Evolutionary conservation across 2,113 vertebrate genomes (phyloP).

Genomic region (Salvelinus sp.): DNA sequence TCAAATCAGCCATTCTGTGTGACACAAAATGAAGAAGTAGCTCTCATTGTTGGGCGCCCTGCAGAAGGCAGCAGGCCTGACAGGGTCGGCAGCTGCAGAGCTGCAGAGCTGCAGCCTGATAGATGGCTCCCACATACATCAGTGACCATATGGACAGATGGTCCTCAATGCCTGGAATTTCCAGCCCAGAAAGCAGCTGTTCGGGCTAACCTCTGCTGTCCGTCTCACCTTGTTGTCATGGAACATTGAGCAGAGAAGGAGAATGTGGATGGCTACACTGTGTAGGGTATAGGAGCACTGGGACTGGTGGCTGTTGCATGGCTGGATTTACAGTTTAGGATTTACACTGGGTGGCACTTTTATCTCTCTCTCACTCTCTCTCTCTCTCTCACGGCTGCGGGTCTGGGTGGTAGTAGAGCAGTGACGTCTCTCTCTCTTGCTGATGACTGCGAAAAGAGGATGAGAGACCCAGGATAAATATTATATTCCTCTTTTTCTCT

Average conservation of each 20-base stretch:
- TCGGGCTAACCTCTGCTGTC: constrained; percentile 89
- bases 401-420: constrained; percentile 19
- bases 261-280: constrained; percentile 73
- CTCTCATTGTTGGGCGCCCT: constrained; percentile 85
- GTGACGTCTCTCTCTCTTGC: constrained; percentile 21
- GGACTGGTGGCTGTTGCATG: neutral
- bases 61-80: constrained; percentile 77
- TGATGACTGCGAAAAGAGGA: constrained; percentile 41
- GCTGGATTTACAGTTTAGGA: constrained; percentile 38
- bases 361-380: constrained; percentile 12
- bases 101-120: constrained; percentile 81
- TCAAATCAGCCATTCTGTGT: constrained; percentile 99
- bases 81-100: constrained; percentile 86
- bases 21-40: constrained; percentile 97
- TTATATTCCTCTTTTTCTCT: constrained; percentile 1
- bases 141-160: constrained; percentile 97
- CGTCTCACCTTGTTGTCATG: constrained; percentile 98
- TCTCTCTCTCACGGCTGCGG: neutral
- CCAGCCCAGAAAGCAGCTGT: constrained; percentile 96
- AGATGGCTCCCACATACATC: constrained; percentile 94
- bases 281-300: too few relatives aligned
- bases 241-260: constrained; percentile 85
- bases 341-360: constrained; percentile 59
- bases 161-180: constrained; percentile 93
- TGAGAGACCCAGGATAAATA: constrained; percentile 39